Base-by-base conservation (phyloP, 2,888 invertebrate species). In the Trissoscelio sp. region DNA sequence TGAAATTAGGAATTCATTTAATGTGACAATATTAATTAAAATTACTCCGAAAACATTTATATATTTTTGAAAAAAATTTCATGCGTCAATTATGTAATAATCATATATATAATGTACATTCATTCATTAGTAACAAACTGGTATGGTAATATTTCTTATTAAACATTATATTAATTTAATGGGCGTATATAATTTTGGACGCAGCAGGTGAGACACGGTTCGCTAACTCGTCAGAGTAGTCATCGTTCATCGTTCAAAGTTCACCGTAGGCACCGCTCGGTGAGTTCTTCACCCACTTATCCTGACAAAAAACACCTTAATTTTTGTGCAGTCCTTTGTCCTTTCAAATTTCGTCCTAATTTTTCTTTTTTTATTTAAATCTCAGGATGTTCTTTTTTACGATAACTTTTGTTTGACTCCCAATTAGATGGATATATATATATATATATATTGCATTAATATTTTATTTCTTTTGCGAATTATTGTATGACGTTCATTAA, bases 141-240 rank as follows among this genome's bases (percentile, higher is more conserved):
- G 31, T 66, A 48, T 37, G 48, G n/a, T 37, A 53, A 22, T 16
- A 34, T 34, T 34, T 7, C 2, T 48, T 18, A 9, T 24, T 24
- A 46, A 9, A 22, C 11, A 53, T 18, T 34, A 7, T 22, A 83
- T 87, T 83, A 86, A 83, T 89, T 87, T 89, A 88, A 90, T 89
- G 86, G 86, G 86, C 86, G 83, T 88, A 80, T 90, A 86, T 90
- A 87, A 86, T 91, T 91, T 89, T 91, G 90, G 90, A 91, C 91
- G 89, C 89, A 91, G 90, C 92, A 95, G 95, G 95, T 95, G 92
- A 94, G 95, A 92, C 95, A 95, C 92, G 94, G 94, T 91, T 95
- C 95, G 90, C 92, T 95, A 92, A 95, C 95, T 89, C 94, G 95
- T 90, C 90, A 90, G 88, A 91, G 90, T 89, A 91, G 88, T 88